A percentile compares a stretch with the other conserved stretches of the same genome.
Conservation (phyloP, 2,888 invertebrate genomes). For the Himalopsyche japonica region DNA sequence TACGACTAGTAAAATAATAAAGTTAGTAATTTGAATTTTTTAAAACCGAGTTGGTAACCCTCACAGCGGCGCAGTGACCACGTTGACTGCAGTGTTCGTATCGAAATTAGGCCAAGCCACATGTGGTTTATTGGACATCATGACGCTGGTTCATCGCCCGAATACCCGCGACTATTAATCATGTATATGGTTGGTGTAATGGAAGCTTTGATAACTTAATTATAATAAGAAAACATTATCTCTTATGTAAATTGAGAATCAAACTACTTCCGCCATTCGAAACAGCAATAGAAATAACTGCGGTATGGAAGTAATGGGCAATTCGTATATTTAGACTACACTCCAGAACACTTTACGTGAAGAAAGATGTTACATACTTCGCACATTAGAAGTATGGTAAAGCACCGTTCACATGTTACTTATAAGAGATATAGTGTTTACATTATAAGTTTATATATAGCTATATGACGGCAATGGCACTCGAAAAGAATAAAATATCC, state of each 20-base stretch:
- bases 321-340: neutral
- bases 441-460: too few species aligned
- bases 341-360: neutral
- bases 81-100: neutral
- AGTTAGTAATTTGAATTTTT: too few species aligned
- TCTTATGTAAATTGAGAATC: neutral
- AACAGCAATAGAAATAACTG: neutral
- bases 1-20: too few species aligned
- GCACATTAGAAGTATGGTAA: neutral
- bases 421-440: too few species aligned
- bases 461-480: too few species aligned
- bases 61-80: neutral
- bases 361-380: neutral
- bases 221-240: neutral
- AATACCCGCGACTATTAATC: neutral
- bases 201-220: neutral
- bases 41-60: neutral
- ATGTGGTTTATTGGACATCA: slow-evolving; percentile 8
- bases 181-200: neutral
- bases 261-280: neutral
- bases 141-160: neutral
- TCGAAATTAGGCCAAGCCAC: neutral
- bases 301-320: neutral
- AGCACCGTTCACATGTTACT: neutral
- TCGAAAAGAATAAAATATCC: too few species aligned